Conservation (phyloP, 2,113 vertebrate genomes). For the Triplophysa dalaica region DNA sequence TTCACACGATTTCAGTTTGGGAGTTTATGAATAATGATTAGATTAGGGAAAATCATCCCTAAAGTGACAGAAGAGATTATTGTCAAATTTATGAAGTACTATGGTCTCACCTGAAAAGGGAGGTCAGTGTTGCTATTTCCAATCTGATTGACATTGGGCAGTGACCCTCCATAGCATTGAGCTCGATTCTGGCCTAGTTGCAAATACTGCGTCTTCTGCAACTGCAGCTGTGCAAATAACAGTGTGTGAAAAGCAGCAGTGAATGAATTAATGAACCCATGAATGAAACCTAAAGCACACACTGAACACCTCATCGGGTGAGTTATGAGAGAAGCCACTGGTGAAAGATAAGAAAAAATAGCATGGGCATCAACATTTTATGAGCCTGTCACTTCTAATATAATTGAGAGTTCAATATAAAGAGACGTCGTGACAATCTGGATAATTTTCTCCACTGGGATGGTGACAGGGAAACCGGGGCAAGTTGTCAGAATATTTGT, state of each 20-base stretch:
- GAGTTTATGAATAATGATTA: constrained; percentile 3
- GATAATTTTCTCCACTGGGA: not conserved
- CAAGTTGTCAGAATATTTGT: not conserved
- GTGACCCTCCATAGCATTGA: constrained; percentile 97
- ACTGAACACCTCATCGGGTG: constrained; percentile 27
- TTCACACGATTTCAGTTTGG: not conserved
- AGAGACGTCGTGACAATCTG: not conserved
- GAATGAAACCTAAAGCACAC: constrained; percentile 56
- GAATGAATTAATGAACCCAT: constrained; percentile 68
- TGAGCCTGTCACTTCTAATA: not conserved
- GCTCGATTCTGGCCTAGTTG: constrained; percentile 97
- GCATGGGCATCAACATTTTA: not conserved
- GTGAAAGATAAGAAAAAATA: constrained; percentile 23
- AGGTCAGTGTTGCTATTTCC: constrained; percentile 94
- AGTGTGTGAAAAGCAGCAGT: constrained; percentile 78
- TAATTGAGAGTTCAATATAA: not conserved
- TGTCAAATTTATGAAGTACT: constrained; percentile 68
- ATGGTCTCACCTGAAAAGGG: constrained; percentile 94
- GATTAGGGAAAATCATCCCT: constrained; percentile 14
- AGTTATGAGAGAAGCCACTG: constrained; percentile 32
- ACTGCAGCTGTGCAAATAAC: constrained; percentile 91
- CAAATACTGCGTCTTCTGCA: constrained; percentile 98
- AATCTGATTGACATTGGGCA: constrained; percentile 99
- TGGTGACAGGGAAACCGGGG: not conserved
- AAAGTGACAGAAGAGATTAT: constrained; percentile 53